Evolutionary conservation across 92 coral and sea anemone genomes (phyloP).

Genomic region (Phymanthus crucifer): DNA sequence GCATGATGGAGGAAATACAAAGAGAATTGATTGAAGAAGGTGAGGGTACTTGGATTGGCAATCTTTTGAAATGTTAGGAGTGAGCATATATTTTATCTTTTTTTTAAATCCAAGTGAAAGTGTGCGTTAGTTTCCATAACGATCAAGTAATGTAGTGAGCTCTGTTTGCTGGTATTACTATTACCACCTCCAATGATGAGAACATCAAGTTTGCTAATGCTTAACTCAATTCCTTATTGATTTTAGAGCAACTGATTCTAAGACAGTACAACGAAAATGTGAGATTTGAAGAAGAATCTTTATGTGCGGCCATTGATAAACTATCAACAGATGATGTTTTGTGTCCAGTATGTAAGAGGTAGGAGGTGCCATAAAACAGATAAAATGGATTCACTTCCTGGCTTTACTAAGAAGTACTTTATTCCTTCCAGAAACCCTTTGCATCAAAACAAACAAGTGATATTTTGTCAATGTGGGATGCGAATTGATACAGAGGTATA

Average conservation of each 20-base stretch:
- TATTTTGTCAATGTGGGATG: constrained; percentile 91
- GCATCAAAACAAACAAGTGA: constrained; percentile 87
- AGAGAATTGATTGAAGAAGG: constrained; percentile 83
- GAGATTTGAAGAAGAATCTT: constrained; percentile 88
- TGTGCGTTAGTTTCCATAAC: too few species aligned
- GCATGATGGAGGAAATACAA: constrained; percentile 94
- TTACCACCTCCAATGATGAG: too few species aligned
- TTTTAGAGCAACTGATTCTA: constrained; percentile 68
- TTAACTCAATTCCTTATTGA: neutral
- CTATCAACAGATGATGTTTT: constrained; percentile 76
- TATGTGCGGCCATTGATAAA: constrained; percentile 91
- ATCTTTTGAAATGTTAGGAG: too few species aligned
- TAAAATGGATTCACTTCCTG: neutral
- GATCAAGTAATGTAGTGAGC: too few species aligned
- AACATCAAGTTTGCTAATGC: neutral
- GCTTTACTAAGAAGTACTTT: neutral
- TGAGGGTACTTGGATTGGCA: neutral
- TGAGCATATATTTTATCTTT: too few species aligned
- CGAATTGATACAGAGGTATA: constrained; percentile 92
- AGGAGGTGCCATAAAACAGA: neutral
- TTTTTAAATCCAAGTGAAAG: too few species aligned
- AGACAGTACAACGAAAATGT: constrained; percentile 75
- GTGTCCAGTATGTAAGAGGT: constrained; percentile 96
- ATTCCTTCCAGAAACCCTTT: constrained; percentile 65
- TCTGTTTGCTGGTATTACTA: too few species aligned